Evolutionary conservation across 2,888 invertebrate species (phyloP), one percentile per base, ranked within the genome.

Genomic region (Apocheima hispidaria): DNA sequence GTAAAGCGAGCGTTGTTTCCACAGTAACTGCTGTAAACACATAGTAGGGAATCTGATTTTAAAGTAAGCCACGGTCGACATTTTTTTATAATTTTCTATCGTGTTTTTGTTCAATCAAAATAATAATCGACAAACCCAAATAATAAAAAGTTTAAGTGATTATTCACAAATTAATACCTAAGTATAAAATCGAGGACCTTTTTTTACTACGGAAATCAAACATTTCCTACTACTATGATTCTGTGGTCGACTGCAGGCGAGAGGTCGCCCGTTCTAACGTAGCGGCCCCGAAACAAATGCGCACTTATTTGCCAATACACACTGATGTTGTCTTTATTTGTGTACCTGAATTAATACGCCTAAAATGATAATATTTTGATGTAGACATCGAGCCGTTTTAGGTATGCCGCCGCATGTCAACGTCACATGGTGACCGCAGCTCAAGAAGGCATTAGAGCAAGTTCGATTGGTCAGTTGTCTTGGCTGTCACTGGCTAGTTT

Each of bases 261-360:
- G 90, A 91, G 90, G 90, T 88, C 88, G 87, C 74, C 87, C 90
- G 81, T 83, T 90, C 88, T 86, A 87, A 84, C 82, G 77, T 78
- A 83, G 79, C 80, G 87, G 81, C 90, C 90, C 85, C 87, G 81
- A 89, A 89, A 85, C 83, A 84, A 87, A 89, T 82, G 84, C 84
- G 72, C 81, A 84, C 84, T 82, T 86, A 88, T 89, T 90, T 87
- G 84, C 85, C 84, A 88, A 89, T 84, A 86, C 78, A 72, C 70
- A 71, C 71, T 73, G 52, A 60, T 63, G 63, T 60, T 63, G 61
- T 59, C 48, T 62, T 38, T 62, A 64, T 46, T 41, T 60, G 46
- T 28, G 43, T 48, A 20, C 36, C 50, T 20, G 36, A 20, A 58
- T 52, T 52, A 46, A 59, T 51, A 60, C 44, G 14, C 14, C 50